phyloP scores from a whole-genome alignment of 2,113 vertebrate genomes.

The Seriola rivoliana region DNA sequence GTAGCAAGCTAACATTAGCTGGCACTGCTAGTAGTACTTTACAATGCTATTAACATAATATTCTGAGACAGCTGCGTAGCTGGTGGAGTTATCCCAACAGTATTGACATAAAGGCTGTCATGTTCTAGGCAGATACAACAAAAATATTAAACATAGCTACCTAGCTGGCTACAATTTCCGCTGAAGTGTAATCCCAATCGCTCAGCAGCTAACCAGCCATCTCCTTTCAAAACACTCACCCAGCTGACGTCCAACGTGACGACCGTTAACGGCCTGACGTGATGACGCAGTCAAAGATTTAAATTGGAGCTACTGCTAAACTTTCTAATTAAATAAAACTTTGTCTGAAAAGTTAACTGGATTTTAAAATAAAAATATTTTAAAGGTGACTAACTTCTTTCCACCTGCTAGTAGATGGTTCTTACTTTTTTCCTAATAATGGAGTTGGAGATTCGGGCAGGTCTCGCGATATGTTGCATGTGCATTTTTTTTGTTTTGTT shows the following conservation, averaged over 20 bases:
- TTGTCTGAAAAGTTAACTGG: not conserved
- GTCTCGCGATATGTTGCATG: constrained; percentile 53
- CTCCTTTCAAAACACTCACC: constrained; percentile 79
- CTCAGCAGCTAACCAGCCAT: constrained; percentile 63
- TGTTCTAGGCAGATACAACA: not conserved
- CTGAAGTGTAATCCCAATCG: constrained; percentile 55
- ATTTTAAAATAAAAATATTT: not conserved
- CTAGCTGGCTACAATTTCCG: constrained; percentile 44
- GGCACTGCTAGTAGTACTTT: constrained; percentile 22
- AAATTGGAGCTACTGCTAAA: not conserved
- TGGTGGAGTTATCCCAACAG: not conserved
- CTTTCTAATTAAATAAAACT: not conserved
- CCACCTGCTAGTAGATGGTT: not conserved
- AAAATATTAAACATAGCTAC: constrained; percentile 25
- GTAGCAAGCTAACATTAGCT: constrained; percentile 61
- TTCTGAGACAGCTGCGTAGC: not conserved
- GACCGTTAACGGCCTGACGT: constrained; percentile 46
- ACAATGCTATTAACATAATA: not conserved
- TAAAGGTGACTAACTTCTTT: not conserved
- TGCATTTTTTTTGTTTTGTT: no score
- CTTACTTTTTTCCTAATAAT: constrained; percentile 32
- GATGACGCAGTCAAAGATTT: constrained; percentile 16
- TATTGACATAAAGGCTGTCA: not conserved
- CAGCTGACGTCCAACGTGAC: constrained; percentile 64
- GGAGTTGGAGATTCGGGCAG: not conserved